Conservation (phyloP, 2,888 invertebrate species). For the Aspidiotus destructor region DNA sequence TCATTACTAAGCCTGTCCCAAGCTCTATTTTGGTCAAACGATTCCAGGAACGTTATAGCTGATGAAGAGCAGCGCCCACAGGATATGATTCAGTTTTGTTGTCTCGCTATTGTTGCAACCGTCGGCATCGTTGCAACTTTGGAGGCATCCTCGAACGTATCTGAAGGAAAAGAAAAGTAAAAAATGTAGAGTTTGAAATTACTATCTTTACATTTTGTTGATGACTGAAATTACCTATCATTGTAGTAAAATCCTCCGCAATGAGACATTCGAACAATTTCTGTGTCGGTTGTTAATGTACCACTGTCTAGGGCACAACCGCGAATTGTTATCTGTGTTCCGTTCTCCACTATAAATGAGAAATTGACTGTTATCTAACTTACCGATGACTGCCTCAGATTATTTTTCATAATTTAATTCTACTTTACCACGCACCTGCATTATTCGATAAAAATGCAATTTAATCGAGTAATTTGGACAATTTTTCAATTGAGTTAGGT, state of each 20-base stretch:
- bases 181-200: no score
- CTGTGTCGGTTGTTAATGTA: constrained; percentile 88
- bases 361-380: not conserved
- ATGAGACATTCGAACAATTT: constrained; percentile 93
- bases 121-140: constrained; percentile 85
- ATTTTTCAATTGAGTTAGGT: no score
- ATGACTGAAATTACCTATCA: constrained; percentile 51
- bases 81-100: not conserved
- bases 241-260: constrained; percentile 90
- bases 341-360: constrained; percentile 57
- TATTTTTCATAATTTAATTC: no score
- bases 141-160: constrained; percentile 85
- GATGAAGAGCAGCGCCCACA: not conserved
- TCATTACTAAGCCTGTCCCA: no score
- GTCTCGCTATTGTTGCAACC: constrained; percentile 62
- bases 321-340: constrained; percentile 73
- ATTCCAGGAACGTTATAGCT: not conserved
- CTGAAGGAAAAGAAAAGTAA: constrained; percentile 45
- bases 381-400: not conserved
- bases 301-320: constrained; percentile 93
- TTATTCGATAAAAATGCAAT: no score
- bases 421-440: no score
- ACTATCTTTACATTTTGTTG: not conserved
- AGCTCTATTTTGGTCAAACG: not conserved
- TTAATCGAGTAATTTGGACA: no score